A percentile compares a stretch with the other conserved stretches of the same genome.
Evolutionary conservation across 2,888 invertebrate species (phyloP).

Genomic region (Cantharis flavilabris): DNA sequence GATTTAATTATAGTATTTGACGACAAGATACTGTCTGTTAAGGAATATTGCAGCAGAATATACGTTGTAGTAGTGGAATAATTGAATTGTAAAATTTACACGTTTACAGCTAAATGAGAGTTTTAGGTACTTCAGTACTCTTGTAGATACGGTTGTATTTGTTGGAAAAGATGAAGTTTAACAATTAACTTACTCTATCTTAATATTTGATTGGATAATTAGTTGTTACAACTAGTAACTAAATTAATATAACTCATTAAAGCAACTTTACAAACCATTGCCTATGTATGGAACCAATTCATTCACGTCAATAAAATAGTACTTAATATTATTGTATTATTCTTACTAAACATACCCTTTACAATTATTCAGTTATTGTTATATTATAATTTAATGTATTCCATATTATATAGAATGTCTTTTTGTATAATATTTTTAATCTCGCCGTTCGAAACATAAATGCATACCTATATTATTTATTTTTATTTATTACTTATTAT

Average conservation of each 20-base stretch:
- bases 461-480: neutral
- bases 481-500: no score
- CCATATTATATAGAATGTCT: neutral
- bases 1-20: constrained; percentile 42
- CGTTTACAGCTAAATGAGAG: constrained; percentile 37
- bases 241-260: neutral
- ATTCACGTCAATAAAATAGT: neutral
- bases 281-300: neutral
- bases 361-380: neutral
- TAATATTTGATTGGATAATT: constrained; percentile 20
- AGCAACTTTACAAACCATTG: neutral
- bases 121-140: constrained; percentile 16
- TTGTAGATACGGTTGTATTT: constrained; percentile 11
- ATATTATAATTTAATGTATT: neutral
- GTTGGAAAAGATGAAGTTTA: constrained; percentile 16
- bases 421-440: neutral
- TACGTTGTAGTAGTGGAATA: constrained; percentile 26
- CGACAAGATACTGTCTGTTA: constrained; percentile 33
- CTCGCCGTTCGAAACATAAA: neutral
- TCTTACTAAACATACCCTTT: neutral
- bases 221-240: neutral
- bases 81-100: constrained; percentile 39
- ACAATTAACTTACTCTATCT: constrained; percentile 13
- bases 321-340: neutral
- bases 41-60: constrained; percentile 28